Conservation (phyloP, 2,888 invertebrate genomes). For the Myopa tessellatipennis region DNA sequence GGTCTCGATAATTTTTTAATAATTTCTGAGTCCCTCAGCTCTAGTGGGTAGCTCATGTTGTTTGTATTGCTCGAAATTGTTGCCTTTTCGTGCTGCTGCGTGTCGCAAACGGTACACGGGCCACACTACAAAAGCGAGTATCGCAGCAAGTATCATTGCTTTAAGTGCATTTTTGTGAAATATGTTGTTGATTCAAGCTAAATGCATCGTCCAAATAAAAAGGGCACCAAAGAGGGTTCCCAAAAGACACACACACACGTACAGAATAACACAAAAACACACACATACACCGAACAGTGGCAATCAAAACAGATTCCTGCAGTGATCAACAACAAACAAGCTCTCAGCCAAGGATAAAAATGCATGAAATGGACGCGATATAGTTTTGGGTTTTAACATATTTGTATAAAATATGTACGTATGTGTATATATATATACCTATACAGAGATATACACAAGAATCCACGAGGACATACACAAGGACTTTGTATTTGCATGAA, state of each 20-base stretch:
- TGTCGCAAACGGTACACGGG: no score
- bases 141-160: background rate
- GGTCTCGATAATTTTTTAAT: no score
- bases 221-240: no score
- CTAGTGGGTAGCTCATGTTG: no score
- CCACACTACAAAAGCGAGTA: no score
- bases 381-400: slow-evolving; percentile 20
- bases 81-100: no score
- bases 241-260: background rate
- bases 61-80: no score
- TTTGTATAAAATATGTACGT: slow-evolving; percentile 21
- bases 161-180: no score
- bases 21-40: no score
- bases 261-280: background rate
- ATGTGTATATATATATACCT: background rate
- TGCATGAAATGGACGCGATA: slow-evolving; percentile 12
- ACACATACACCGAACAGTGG: background rate
- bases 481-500: background rate
- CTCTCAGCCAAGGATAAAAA: slow-evolving; percentile 4
- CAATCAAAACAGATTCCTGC: background rate
- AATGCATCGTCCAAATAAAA: no score
- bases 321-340: background rate
- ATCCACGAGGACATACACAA: background rate
- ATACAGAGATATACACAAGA: background rate
- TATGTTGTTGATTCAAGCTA: no score